These are phyloP conservation scores for Drosophila kuntzei DNA, from an alignment of 2,888 invertebrate species.

Conservation along the genomic window DNA sequence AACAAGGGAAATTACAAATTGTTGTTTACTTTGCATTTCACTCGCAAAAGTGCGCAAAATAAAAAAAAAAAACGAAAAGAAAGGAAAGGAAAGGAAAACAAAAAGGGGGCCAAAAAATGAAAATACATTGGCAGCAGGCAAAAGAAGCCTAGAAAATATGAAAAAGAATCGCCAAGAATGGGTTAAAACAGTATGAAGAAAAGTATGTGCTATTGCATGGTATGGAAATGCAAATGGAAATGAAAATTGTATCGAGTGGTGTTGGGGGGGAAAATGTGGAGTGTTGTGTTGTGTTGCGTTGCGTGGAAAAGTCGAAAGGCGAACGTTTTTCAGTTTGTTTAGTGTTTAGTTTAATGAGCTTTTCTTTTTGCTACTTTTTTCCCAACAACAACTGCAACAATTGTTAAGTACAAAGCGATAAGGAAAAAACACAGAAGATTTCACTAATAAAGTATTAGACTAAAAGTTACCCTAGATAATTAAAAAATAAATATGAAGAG, in stretches of 20 bases:
- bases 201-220: constrained; percentile 34
- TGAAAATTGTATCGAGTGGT: constrained; percentile 22
- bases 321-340: constrained; percentile 44
- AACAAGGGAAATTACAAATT: constrained; percentile 79
- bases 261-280: background rate
- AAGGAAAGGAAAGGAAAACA: no score
- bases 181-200: constrained; percentile 20
- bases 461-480: constrained; percentile 9
- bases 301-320: constrained; percentile 41
- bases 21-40: constrained; percentile 78
- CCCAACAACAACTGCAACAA: constrained; percentile 21
- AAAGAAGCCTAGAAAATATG: constrained; percentile 45
- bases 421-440: constrained; percentile 7
- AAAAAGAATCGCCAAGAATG: constrained; percentile 30
- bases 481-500: no score
- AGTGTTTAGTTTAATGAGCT: constrained; percentile 75
- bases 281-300: no score
- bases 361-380: constrained; percentile 57
- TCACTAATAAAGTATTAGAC: background rate
- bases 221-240: constrained; percentile 38
- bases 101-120: constrained; percentile 37
- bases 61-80: constrained; percentile 22
- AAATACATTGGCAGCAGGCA: constrained; percentile 43
- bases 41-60: constrained; percentile 48
- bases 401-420: constrained; percentile 30